Conservation (phyloP, 1,140 invertebrate species). For the Leucophenga varia region DNA sequence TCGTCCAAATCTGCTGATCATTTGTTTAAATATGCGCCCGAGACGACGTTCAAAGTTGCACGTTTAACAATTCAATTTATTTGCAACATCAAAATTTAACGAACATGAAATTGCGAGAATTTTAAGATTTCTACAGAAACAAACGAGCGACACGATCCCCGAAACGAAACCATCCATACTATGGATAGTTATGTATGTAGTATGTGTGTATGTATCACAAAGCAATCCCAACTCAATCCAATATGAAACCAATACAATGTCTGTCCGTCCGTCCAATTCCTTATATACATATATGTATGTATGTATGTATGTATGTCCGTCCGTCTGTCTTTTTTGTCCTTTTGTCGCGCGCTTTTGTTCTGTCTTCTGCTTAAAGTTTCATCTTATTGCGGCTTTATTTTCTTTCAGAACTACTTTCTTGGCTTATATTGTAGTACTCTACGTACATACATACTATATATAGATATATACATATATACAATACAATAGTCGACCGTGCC, state of each 20-base stretch:
- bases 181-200: too few species aligned
- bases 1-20: slow-evolving; percentile 52
- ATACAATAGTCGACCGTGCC: slow-evolving; percentile 11
- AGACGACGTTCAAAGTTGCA: slow-evolving; percentile 49
- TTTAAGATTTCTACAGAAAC: slow-evolving; percentile 56
- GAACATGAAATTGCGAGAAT: slow-evolving; percentile 57
- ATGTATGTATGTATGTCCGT: too few species aligned
- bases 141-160: slow-evolving; percentile 56
- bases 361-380: slow-evolving; percentile 37
- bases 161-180: neutral
- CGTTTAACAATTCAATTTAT: slow-evolving; percentile 57
- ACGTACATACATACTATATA: too few species aligned
- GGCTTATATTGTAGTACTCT: too few species aligned
- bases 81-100: slow-evolving; percentile 57
- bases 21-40: slow-evolving; percentile 56
- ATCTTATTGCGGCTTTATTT: slow-evolving; percentile 39
- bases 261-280: too few species aligned
- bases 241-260: too few species aligned
- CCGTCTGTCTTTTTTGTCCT: slow-evolving; percentile 43
- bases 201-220: too few species aligned
- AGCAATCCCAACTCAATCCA: neutral
- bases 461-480: too few species aligned
- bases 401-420: too few species aligned
- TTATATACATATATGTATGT: too few species aligned
- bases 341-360: slow-evolving; percentile 53